Base-by-base conservation (phyloP, 2,113 vertebrate genomes). In the Cheirogaleus medius region DNA sequence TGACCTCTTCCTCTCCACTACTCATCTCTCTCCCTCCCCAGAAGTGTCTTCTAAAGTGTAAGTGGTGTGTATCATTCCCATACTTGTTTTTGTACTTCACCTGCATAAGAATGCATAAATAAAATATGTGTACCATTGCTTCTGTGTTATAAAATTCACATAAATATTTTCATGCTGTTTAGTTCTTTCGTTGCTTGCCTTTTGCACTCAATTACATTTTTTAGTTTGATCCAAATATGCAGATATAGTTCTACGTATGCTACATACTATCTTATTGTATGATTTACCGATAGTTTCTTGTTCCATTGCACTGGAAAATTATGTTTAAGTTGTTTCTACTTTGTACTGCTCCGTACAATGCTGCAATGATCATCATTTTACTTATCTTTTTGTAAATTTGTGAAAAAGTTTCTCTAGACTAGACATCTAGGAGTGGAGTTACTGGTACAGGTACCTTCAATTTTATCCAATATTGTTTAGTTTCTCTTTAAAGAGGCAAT, bases 41-140 rank as follows among this genome's bases (percentile, higher is more conserved):
- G 42, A 77, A 27, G 49, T 42, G 32, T 42, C 66, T 9, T 44
- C 18, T 29, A 8, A 21, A 29, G n/a, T 63, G 17, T 54, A n/a
- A 66, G 37, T 1, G 15, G 5, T 9, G 1, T 42, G 2, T 5
- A 3, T 8, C 14, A 17, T 49, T 32, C 4, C 27, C 23, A 42
- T 8, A 25, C 8, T 68, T 44, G 25, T 32, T 83, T 85, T 68
- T 8, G 29, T 39, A 1, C 20, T 64, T 42, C 13, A 11, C 20
- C 42, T 54, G 29, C 6, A 12, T 66, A 20, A 34, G 21, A 63
- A 21, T 13, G 8, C 6, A 18, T 6, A 12, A 4, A 25, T 8
- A 5, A 69, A 29, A 27, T 21, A n/a, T 2, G 3, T 13, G n/a
- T 13, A 42, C 39, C 27, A 25, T 29, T 63, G 23, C 39, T 88